Conservation (phyloP, 2,113 vertebrate genomes). For the Acanthochromis polyacanthus region DNA sequence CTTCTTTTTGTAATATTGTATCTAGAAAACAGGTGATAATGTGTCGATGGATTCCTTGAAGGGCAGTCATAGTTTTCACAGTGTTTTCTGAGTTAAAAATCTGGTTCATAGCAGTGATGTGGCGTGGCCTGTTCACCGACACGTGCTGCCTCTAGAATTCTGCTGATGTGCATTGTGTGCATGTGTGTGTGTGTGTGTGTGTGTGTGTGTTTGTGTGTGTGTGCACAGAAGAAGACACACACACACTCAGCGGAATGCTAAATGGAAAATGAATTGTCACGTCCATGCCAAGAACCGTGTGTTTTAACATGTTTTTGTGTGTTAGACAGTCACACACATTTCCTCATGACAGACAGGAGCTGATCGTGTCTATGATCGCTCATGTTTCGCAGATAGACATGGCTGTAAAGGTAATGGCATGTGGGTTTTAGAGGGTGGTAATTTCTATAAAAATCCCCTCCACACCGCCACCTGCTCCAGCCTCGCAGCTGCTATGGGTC, state of each 20-base stretch:
- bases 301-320: constrained; percentile 6
- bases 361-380: background rate
- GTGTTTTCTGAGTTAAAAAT: constrained; percentile 24
- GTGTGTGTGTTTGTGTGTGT: background rate
- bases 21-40: background rate
- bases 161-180: background rate
- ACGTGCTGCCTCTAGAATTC: background rate
- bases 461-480: constrained; percentile 8
- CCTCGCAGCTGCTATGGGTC: background rate
- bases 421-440: constrained; percentile 2
- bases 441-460: constrained; percentile 11
- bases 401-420: constrained; percentile 10
- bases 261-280: constrained; percentile 42
- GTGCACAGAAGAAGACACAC: background rate
- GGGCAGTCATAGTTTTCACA: background rate
- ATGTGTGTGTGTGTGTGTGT: background rate
- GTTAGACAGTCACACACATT: background rate
- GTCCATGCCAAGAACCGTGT: background rate
- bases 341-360: background rate
- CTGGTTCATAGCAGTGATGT: constrained; percentile 12
- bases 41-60: background rate
- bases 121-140: background rate
- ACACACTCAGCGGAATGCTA: constrained; percentile 41
- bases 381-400: constrained; percentile 6
- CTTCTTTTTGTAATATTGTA: background rate